phyloP scores from a whole-genome alignment of 2,797 vertebrate genomes.

The Morelia viridis region DNA sequence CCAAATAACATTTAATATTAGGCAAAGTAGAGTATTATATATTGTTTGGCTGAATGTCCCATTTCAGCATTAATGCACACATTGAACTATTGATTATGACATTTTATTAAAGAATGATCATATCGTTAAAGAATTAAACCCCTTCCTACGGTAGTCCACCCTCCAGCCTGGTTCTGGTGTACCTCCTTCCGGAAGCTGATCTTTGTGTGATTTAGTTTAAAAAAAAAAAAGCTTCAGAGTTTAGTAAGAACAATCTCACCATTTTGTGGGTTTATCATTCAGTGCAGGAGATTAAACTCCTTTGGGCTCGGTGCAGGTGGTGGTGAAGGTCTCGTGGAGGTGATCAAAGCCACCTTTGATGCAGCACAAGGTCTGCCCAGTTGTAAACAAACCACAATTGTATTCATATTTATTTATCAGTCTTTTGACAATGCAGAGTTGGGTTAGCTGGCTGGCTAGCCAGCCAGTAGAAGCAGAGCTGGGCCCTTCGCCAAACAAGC shows the following conservation, averaged over 20 bases:
- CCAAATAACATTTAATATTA: background rate
- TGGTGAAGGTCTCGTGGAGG: background rate
- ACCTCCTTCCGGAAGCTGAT: background rate
- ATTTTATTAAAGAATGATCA: background rate
- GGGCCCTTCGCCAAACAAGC: background rate
- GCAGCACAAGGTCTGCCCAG: background rate
- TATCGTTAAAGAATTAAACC: background rate
- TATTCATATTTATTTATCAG: constrained; percentile 16
- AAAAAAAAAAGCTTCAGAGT: background rate
- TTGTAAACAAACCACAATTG: constrained; percentile 26
- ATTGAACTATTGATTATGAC: background rate
- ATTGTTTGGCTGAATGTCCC: background rate
- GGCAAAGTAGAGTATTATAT: no score
- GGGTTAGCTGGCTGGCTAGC: background rate
- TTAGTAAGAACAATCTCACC: background rate
- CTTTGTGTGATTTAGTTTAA: no score
- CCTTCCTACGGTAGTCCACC: background rate
- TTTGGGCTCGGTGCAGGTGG: background rate
- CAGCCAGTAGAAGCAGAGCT: background rate
- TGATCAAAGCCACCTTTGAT: constrained; percentile 1
- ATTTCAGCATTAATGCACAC: background rate
- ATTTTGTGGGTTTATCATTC: background rate
- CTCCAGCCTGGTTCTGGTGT: background rate
- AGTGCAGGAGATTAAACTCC: background rate
- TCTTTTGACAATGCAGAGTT: constrained; percentile 8